Evolutionary conservation across 2,888 invertebrate species (phyloP).

Genomic region (Agriotes lineatus): DNA sequence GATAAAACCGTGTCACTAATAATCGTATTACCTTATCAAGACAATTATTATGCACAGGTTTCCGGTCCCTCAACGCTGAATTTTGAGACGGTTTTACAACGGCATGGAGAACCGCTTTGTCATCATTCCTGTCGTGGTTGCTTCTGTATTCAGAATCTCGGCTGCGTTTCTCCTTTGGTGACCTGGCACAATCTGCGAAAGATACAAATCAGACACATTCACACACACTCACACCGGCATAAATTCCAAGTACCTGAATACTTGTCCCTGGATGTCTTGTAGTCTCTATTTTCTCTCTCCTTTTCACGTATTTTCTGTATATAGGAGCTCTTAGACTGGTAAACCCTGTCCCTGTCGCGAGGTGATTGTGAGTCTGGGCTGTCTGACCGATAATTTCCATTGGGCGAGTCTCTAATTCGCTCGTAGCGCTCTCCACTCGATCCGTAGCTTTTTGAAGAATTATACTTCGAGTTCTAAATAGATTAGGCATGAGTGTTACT

Average conservation of each 20-base stretch:
- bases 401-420: constrained; percentile 78
- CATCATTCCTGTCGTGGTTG: constrained; percentile 88
- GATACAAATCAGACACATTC: constrained; percentile 28
- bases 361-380: constrained; percentile 82
- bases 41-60: constrained; percentile 71
- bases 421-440: constrained; percentile 70
- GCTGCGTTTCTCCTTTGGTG: constrained; percentile 84
- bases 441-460: constrained; percentile 75
- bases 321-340: constrained; percentile 76
- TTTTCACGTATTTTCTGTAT: constrained; percentile 78
- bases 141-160: constrained; percentile 86
- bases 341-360: constrained; percentile 74
- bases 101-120: constrained; percentile 67
- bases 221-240: not conserved
- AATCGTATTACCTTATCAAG: constrained; percentile 64
- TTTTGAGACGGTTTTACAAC: constrained; percentile 68
- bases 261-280: constrained; percentile 89
- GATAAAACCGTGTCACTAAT: too few relatives aligned
- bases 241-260: constrained; percentile 77
- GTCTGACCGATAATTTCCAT: constrained; percentile 74
- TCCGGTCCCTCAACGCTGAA: constrained; percentile 71
- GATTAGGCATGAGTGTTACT: constrained; percentile 68
- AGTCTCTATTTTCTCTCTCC: constrained; percentile 93
- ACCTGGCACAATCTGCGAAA: constrained; percentile 76
- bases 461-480: constrained; percentile 81